These are phyloP conservation scores for Litoditis marina DNA, from an alignment of 2,888 invertebrate species.

Conservation along the genomic window DNA sequence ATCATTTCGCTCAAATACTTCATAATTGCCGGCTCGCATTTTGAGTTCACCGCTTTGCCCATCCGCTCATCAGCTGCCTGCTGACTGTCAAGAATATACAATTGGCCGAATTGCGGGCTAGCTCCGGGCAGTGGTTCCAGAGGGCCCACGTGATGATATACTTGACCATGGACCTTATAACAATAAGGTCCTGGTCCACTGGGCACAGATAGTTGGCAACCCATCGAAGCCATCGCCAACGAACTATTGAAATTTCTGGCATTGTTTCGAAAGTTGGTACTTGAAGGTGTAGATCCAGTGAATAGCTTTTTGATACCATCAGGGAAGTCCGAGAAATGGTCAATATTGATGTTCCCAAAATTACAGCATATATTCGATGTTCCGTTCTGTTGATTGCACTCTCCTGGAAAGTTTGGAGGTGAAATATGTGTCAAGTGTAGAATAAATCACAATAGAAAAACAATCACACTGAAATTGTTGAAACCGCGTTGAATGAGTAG, in stretches of 20 bases:
- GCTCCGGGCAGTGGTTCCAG: conserved; percentile 3
- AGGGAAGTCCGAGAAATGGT: conserved; percentile 10
- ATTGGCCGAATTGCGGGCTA: conserved; percentile 7
- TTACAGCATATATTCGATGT: conserved; percentile 5
- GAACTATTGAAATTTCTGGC: conserved; percentile 22
- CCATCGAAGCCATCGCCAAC: conserved; percentile 22
- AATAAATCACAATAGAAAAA: too few relatives aligned
- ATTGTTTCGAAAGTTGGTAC: conserved; percentile 7
- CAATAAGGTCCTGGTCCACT: conserved; percentile 24
- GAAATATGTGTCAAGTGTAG: neutral
- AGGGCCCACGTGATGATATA: conserved; percentile 14
- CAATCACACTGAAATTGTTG: too few relatives aligned
- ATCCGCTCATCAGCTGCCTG: conserved; percentile 18
- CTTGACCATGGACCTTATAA: conserved; percentile 23
- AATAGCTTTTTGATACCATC: conserved; percentile 2
- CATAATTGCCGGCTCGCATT: conserved; percentile 19
- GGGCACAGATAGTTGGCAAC: conserved; percentile 10
- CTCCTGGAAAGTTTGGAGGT: neutral
- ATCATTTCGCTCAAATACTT: conserved; percentile 10
- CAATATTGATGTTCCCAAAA: neutral
- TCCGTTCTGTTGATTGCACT: conserved; percentile 3
- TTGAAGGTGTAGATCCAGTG: neutral
- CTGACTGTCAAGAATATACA: conserved; percentile 19
- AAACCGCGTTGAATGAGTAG: too few relatives aligned
- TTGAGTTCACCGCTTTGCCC: conserved; percentile 8